Evolutionary conservation across 2,888 invertebrate genomes (phyloP), one percentile per base, ranked within the genome.

Genomic region (Callyntrura sp.): DNA sequence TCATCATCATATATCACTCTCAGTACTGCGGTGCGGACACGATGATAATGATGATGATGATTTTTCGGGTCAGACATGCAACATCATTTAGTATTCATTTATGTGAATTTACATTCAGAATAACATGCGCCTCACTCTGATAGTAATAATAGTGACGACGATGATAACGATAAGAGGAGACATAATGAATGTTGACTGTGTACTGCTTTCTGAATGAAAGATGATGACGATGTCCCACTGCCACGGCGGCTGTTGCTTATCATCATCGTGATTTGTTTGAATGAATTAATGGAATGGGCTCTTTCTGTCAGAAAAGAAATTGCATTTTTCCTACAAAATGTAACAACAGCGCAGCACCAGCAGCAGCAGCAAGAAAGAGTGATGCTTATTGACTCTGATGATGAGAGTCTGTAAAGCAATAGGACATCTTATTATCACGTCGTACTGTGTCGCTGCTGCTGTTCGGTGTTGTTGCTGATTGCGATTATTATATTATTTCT

Each of bases 61-160:
- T 73, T 70, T 70, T 85, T 85, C 85, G 78, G 85, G 76, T 76
- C 76, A 85, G 70, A 70, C 70, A 70, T 85, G 76, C 76, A 70
- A n/a, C n/a, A 25, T 4, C 51, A 78, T 78, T 25, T 55, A 48
- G 55, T 25, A 78, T 20, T 23, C 78, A 55, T 78, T n/a, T n/a
- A 55, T 43, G 70, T 43, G 8, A 11, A n/a, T n/a, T n/a, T n/a
- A n/a, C n/a, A n/a, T n/a, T n/a, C n/a, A n/a, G n/a, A 43, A 6
- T 3, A 65, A 78, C 48, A 85, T 70, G n/a, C n/a, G n/a, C n/a
- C n/a, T n/a, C n/a, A n/a, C n/a, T n/a, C n/a, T n/a, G n/a, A n/a
- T n/a, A n/a, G n/a, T n/a, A n/a, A n/a, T n/a, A n/a, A n/a, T n/a
- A n/a, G n/a, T n/a, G 55, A 70, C 0, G 62, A 62, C 45, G 62